phyloP scores from a whole-genome alignment of 2,113 vertebrate species.

The Onychostoma macrolepis region DNA sequence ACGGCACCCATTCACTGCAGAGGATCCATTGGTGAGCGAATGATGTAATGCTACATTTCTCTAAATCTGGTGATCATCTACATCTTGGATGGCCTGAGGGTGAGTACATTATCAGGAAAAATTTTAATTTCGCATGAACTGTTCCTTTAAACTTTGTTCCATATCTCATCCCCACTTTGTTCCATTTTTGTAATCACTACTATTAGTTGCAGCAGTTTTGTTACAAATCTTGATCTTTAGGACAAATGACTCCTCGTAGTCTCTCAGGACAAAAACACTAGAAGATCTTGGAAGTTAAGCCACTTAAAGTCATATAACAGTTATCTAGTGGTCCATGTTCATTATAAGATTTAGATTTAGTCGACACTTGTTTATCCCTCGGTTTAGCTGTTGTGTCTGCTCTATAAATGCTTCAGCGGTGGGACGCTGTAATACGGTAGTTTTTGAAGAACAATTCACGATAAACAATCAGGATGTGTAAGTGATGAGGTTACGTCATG shows the following conservation, averaged over 20 bases:
- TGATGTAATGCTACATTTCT: too few relatives aligned
- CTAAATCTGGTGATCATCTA: too few relatives aligned
- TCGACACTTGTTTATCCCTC: slow-evolving; percentile 3
- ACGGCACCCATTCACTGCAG: too few relatives aligned
- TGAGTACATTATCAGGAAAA: too few relatives aligned
- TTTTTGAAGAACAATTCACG: neutral
- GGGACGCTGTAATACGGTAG: neutral
- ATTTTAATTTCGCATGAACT: too few relatives aligned
- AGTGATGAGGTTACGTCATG: slow-evolving; percentile 21
- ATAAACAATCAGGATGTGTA: slow-evolving; percentile 5
- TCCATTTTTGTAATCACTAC: neutral
- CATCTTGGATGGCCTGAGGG: too few relatives aligned
- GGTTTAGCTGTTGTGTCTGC: neutral
- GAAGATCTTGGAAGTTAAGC: neutral
- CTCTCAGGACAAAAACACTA: neutral
- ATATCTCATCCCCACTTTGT: neutral
- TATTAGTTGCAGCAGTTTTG: neutral
- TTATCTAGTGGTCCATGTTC: neutral
- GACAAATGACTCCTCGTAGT: neutral
- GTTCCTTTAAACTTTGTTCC: neutral
- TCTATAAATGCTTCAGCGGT: neutral
- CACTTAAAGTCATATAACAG: slow-evolving; percentile 1
- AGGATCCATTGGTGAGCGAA: too few relatives aligned
- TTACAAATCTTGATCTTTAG: neutral
- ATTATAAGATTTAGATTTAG: slow-evolving; percentile 17